phyloP scores from a whole-genome alignment of 2,797 vertebrate species.

The Petrocephalus sullivani region DNA sequence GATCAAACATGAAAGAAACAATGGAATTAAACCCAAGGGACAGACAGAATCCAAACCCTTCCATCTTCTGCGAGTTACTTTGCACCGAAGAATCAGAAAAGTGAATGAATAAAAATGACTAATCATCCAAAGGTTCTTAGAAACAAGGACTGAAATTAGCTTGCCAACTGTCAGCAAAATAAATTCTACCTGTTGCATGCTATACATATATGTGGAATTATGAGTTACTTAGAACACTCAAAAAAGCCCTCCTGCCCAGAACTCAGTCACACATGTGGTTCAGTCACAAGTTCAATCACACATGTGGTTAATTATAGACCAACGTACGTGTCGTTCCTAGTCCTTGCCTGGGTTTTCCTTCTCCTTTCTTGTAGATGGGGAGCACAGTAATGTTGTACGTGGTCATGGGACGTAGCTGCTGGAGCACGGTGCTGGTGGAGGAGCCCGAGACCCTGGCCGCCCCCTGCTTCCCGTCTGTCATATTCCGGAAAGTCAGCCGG shows the following conservation, averaged over 20 bases:
- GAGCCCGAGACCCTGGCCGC: slow-evolving; percentile 64
- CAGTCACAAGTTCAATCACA: slow-evolving; percentile 36
- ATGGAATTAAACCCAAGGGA: not conserved
- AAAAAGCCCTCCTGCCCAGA: slow-evolving; percentile 33
- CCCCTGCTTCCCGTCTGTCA: slow-evolving; percentile 66
- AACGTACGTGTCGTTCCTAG: slow-evolving; percentile 91
- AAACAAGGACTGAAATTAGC: slow-evolving; percentile 28
- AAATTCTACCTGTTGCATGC: not conserved
- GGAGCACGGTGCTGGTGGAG: slow-evolving; percentile 68
- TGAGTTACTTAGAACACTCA: not conserved
- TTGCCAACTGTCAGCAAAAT: slow-evolving; percentile 44
- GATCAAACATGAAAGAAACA: not conserved
- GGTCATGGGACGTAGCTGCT: slow-evolving; percentile 73
- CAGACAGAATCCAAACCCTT: not conserved
- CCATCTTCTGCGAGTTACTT: not conserved
- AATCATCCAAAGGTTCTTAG: not conserved
- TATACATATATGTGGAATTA: slow-evolving; percentile 22
- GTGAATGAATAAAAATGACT: not conserved
- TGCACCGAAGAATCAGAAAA: not conserved
- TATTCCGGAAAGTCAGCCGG: slow-evolving; percentile 70
- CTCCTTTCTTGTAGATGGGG: slow-evolving; percentile 81
- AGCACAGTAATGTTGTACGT: slow-evolving; percentile 77
- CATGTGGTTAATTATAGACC: slow-evolving; percentile 61
- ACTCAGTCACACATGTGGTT: slow-evolving; percentile 51
- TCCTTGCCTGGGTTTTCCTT: slow-evolving; percentile 92